Base-by-base conservation (phyloP, 2,113 vertebrate genomes). In the Muscicapa adusta region DNA sequence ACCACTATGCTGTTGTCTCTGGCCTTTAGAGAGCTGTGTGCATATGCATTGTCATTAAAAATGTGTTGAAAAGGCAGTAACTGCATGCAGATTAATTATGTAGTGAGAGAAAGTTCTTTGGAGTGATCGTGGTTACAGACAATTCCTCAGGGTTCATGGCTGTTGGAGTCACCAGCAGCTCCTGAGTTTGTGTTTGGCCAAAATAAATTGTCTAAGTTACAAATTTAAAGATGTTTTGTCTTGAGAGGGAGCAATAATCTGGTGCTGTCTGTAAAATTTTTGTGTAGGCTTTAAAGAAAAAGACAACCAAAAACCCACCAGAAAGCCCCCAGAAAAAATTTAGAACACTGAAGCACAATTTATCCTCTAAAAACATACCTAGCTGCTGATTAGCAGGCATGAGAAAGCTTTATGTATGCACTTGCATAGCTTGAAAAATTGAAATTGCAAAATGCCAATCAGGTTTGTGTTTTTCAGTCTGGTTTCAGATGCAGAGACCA, bases 401-500 rank as follows among this genome's bases (percentile, higher is more conserved):
- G 26, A n/a, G 15, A 62, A 8, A 57, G 25, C 17, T 28, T 63
- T 68, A 9, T 18, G 9, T 38, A 0, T 14, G 28, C 7, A 13
- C 2, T 3, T 43, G 8, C 2, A 1, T 4, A 13, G 26, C 9
- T 50, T 67, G 57, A 83, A 77, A 85, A 58, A 29, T 0, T 25
- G 33, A 43, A 68, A 33, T 42, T 47, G 25, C n/a, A 9, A 29
- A 80, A 53, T 60, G 23, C 29, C 24, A 57, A 43, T 75, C 26
- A 6, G 0, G 0, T 48, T 22, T 10, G 4, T 67, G 79, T 16
- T 91, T 91, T 96, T 58, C 94, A 98, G 98, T 94, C 96, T 72
- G 96, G 97, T 74, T 97, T 98, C 88, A 98, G 95, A 89, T 97
- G 97, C 86, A 97, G 98, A 89, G 98, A 96, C 81, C 98, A 97